Conservation (phyloP, 2,888 invertebrate species). For the Ormyrus thymus region DNA sequence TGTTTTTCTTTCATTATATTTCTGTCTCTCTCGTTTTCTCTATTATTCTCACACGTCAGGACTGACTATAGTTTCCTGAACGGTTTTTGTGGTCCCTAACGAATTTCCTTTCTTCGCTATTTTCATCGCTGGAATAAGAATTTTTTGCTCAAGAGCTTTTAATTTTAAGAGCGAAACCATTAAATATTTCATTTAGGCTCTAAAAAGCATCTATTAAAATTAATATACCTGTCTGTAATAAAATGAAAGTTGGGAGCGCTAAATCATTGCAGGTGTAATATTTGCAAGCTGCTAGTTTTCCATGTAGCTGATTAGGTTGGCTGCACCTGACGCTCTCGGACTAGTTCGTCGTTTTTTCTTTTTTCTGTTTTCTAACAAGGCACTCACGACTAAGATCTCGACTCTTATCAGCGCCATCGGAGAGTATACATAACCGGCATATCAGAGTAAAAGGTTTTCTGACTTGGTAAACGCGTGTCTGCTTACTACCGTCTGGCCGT, state of each 20-base stretch:
- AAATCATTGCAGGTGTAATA: too few relatives aligned
- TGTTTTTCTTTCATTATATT: conserved; percentile 10
- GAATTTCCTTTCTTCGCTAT: conserved; percentile 30
- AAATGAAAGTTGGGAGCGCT: not conserved
- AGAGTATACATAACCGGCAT: not conserved
- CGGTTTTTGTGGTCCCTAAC: not conserved
- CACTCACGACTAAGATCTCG: not conserved
- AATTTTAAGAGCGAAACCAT: conserved; percentile 40
- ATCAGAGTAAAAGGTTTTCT: conserved; percentile 58
- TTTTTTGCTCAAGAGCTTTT: conserved; percentile 39
- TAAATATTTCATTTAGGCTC: conserved; percentile 40
- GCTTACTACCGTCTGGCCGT: conserved; percentile 70
- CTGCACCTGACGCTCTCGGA: too few relatives aligned
- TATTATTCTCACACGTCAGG: too few relatives aligned
- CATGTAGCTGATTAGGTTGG: too few relatives aligned
- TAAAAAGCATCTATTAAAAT: not conserved
- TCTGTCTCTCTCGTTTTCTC: not conserved
- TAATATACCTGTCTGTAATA: not conserved
- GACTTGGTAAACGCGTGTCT: conserved; percentile 63
- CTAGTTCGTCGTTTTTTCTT: too few relatives aligned
- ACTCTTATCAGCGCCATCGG: conserved; percentile 20
- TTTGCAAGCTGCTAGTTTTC: too few relatives aligned
- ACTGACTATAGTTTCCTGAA: too few relatives aligned
- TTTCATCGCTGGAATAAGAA: conserved; percentile 48
- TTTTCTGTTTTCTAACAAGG: not conserved